Base-by-base conservation (phyloP, 2,113 vertebrate species). In the Ia io region DNA sequence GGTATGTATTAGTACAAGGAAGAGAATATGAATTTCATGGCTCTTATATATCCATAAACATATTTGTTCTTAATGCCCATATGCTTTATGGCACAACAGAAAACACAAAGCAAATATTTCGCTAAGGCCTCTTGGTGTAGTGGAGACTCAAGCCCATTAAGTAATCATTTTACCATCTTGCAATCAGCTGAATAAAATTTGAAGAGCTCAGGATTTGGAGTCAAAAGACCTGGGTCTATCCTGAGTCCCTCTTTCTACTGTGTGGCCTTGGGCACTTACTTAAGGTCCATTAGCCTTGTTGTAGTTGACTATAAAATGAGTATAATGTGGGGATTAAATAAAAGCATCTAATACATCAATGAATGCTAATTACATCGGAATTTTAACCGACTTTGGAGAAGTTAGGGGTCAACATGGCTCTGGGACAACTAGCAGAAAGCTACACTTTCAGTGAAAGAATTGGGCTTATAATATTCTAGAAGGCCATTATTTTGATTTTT, bases 401-500 rank as follows among this genome's bases (percentile, higher is more conserved):
- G 30, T 17, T 79, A 14, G 42, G 42, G 78, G 44, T 85, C 44
- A 76, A 47, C n/a, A 40, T 88, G 32, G 18, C 69, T 96, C 6
- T 85, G 71, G 56, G 95, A 94, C 78, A 82, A 47, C 47, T 88
- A 59, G 18, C 42, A 90, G 77, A 84, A 92, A 95, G 51, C 78
- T 70, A 53, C 17, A 40, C 44, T 91, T 88, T 79, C 30, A 42
- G 30, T 83, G 63, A 90, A 79, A 59, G 63, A 84, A 90, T 59
- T 85, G 42, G 91, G 30, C 49, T 95, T 49, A 30, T 83, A 84
- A 76, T 91, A 71, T 88, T 91, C 83, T 84, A 20, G 69, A 88
- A 96, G 70, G 82, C 73, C 94, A 94, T 94, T 96, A 95, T 96
- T 95, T 96, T 96, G 94, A 96, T 84, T 92, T 96, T 97, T 93